Base-by-base conservation (phyloP, 2,888 invertebrate species). In the Phania funesta region DNA sequence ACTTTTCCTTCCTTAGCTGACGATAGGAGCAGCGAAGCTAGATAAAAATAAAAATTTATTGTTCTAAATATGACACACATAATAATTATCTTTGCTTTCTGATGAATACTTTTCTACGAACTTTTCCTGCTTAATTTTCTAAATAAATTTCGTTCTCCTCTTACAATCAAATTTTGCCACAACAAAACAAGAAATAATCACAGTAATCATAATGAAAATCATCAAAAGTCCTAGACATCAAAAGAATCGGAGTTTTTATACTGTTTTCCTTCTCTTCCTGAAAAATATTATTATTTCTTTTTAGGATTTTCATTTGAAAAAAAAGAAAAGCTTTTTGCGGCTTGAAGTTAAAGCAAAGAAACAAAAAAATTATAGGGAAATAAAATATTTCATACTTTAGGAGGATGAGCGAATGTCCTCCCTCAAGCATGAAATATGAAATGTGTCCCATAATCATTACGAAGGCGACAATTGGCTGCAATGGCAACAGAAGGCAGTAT, bases 391-490 rank as follows among this genome's bases (percentile, higher is more conserved):
- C 9, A 2, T n/a, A 44, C 48, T 71, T 64, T 13, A 48, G 48
- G 44, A n/a, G 67, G 20, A n/a, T 29, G 56, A 52, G 26, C 9
- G 50, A 60, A 38, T 20, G 16, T 29, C 50, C 26, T 41, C 18
- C n/a, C 44, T 41, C 32, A 58, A 20, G 20, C 67, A 58, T 50
- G 38, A 73, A 76, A 68, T 68, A 76, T 80, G 56, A 77, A 76
- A 83, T 80, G 68, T 80, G 50, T 80, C 77, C 58, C 60, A 83
- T 67, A 80, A 80, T 71, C 75, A 83, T 83, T 80, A 83, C 41
- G 56, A 67, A 80, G 75, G 83, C 83, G 75, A 76, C 79, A 83
- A 76, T 81, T 81, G 81, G 77, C 81, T 74, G 26, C 58, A 76
- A 80, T 7, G 44, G n/a, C 29, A 41, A 8, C 38, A 74, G n/a